Conservation (phyloP, 2,888 invertebrate genomes). For the Zygothrica quintamaculata region DNA sequence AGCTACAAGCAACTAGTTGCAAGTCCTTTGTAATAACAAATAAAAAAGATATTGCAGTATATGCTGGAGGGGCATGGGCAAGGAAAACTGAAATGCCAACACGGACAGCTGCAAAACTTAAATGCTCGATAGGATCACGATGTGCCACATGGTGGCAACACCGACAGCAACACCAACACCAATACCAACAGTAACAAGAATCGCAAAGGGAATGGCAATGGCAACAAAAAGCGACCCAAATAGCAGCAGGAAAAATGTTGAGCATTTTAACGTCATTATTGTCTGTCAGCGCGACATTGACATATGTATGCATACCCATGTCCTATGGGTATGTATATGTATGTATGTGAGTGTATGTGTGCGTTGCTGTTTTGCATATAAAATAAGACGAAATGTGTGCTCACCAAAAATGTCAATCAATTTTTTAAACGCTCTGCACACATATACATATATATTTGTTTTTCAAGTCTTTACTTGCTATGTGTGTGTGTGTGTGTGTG, state of each 20-base stretch:
- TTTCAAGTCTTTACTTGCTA: conserved; percentile 26
- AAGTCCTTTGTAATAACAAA: neutral
- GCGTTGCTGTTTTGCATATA: conserved; percentile 69
- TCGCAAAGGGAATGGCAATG: conserved; percentile 10
- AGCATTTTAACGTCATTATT: conserved; percentile 81
- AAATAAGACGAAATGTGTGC: conserved; percentile 76
- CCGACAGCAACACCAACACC: neutral
- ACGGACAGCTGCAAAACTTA: neutral
- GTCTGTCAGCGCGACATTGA: conserved; percentile 81
- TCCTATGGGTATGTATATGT: conserved; percentile 11
- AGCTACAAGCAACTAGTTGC: conserved; percentile 13
- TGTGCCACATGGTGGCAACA: conserved; percentile 13
- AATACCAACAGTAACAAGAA: too few relatives aligned
- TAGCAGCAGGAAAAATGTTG: conserved; percentile 65
- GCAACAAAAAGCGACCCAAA: conserved; percentile 50
- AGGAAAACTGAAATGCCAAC: neutral
- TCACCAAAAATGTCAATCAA: conserved; percentile 80
- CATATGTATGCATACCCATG: conserved; percentile 51
- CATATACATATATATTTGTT: conserved; percentile 54
- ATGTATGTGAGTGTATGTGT: conserved; percentile 24
- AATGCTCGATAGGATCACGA: conserved; percentile 16
- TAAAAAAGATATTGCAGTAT: neutral
- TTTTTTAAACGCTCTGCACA: conserved; percentile 66
- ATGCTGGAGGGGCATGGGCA: neutral
- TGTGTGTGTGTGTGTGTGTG: conserved; percentile 1